A percentile compares a stretch with the other conserved stretches of the same genome.
Evolutionary conservation across 2,888 invertebrate species (phyloP).

Genomic region (Chloromyia formosa): DNA sequence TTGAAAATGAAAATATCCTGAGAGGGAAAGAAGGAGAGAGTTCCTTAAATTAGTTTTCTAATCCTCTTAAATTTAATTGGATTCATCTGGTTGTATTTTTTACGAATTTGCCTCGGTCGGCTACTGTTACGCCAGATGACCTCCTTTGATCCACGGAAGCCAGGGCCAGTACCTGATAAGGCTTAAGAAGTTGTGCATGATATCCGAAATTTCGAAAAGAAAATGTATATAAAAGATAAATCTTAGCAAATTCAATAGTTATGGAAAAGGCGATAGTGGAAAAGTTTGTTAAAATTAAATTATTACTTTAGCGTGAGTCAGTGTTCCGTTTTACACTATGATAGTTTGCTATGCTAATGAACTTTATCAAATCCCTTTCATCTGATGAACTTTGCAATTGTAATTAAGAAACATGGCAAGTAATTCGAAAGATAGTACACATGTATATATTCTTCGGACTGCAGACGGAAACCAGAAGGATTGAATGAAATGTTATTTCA

Average conservation of each 20-base stretch:
- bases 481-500: background rate
- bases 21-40: background rate
- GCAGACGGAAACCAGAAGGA: background rate
- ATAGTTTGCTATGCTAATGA: background rate
- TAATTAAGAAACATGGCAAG: background rate
- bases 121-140: background rate
- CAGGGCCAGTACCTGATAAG: background rate
- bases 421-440: background rate
- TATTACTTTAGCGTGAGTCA: background rate
- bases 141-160: background rate
- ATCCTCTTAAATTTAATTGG: constrained; percentile 7
- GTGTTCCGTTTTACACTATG: background rate
- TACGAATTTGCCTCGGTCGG: background rate
- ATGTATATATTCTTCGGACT: background rate
- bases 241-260: background rate
- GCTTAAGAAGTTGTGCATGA: background rate
- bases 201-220: background rate
- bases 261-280: background rate
- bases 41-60: constrained; percentile 4
- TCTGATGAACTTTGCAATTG: background rate
- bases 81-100: constrained; percentile 6
- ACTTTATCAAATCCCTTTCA: background rate
- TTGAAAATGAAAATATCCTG: background rate
- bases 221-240: background rate
- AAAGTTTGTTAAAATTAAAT: background rate